Conservation (phyloP, 2,113 vertebrate species). For the Myotis lucifugus region DNA sequence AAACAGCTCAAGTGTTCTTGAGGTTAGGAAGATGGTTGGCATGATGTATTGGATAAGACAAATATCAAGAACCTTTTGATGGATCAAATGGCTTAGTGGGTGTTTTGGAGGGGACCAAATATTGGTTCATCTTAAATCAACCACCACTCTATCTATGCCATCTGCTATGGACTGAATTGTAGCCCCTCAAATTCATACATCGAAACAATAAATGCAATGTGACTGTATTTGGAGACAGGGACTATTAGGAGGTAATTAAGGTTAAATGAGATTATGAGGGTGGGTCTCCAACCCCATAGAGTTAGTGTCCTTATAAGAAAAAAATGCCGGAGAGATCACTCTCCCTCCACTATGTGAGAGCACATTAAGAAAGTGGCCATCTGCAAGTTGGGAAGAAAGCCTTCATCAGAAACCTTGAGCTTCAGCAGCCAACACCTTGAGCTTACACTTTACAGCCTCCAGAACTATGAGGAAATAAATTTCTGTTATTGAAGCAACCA, state of each 20-base stretch:
- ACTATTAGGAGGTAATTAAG: background rate
- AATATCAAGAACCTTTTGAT: background rate
- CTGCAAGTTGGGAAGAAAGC: background rate
- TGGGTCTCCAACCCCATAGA: background rate
- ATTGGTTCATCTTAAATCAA: background rate
- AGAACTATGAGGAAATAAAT: background rate
- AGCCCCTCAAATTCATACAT: rapidly evolving
- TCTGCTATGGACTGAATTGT: background rate
- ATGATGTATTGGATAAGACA: background rate
- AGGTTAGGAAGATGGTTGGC: background rate
- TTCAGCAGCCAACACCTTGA: background rate
- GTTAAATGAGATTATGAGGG: background rate
- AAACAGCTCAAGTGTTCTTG: background rate
- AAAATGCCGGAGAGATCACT: background rate
- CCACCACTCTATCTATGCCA: background rate
- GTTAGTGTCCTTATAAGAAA: background rate
- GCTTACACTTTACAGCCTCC: background rate
- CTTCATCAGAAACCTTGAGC: background rate
- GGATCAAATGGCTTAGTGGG: background rate
- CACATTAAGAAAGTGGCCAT: background rate
- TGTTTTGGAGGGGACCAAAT: background rate
- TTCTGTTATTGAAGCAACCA: background rate
- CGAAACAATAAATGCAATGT: background rate
- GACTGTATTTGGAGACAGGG: background rate
- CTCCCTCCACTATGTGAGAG: background rate